Conservation (phyloP, 1,140 invertebrate species). For the Cydia pomonella region DNA sequence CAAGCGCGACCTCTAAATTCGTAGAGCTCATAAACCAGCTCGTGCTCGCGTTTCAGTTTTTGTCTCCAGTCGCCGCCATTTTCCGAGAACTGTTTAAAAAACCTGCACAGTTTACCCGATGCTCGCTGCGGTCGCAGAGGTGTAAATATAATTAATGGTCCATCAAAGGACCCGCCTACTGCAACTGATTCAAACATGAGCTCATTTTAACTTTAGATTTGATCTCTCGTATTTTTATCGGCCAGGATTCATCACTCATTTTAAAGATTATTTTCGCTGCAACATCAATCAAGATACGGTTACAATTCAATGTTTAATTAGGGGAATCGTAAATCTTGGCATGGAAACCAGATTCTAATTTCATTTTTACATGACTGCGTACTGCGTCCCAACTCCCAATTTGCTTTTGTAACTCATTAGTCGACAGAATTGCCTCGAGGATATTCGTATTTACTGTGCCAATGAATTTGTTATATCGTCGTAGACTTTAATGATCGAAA, state of each 20-base stretch:
- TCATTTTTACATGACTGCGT: slow-evolving; percentile 30
- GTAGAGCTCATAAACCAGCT: slow-evolving; percentile 42
- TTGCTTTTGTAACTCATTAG: slow-evolving; percentile 41
- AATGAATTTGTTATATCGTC: slow-evolving; percentile 9
- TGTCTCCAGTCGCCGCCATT: slow-evolving; percentile 47
- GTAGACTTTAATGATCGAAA: not conserved
- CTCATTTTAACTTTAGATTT: slow-evolving; percentile 42
- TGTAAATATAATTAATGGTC: slow-evolving; percentile 75
- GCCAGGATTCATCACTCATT: slow-evolving; percentile 24
- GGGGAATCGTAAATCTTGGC: slow-evolving; percentile 44
- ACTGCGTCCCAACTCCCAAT: too few species aligned
- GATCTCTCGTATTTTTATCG: slow-evolving; percentile 35
- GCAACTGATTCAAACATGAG: slow-evolving; percentile 50
- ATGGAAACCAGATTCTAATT: slow-evolving; percentile 34
- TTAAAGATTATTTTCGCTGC: slow-evolving; percentile 41
- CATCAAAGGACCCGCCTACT: slow-evolving; percentile 64
- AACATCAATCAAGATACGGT: slow-evolving; percentile 45
- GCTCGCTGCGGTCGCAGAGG: slow-evolving; percentile 54
- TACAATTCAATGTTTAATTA: slow-evolving; percentile 45
- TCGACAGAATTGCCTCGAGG: slow-evolving; percentile 39
- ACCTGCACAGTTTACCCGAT: slow-evolving; percentile 47
- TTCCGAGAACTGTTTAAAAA: slow-evolving; percentile 61
- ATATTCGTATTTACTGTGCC: slow-evolving; percentile 17
- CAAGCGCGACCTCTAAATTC: slow-evolving; percentile 41
- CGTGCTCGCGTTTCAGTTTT: slow-evolving; percentile 57